Evolutionary conservation across 1,140 invertebrate genomes (phyloP).

Genomic region (Tetramorium simillimum): DNA sequence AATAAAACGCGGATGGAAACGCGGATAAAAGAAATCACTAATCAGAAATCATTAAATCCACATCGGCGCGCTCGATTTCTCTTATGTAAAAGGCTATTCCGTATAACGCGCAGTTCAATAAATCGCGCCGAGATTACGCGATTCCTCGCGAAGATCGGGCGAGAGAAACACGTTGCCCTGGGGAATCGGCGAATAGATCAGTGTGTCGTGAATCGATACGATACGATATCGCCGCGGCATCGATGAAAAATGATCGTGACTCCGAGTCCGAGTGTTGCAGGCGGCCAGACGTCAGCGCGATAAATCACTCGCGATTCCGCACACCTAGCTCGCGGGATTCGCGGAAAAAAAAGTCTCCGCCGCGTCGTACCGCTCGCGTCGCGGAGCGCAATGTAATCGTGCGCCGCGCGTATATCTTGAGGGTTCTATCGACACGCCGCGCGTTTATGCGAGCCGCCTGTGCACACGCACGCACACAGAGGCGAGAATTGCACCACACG

Average conservation of each 20-base stretch:
- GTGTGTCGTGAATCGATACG: conserved; percentile 16
- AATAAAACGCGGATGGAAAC: not conserved
- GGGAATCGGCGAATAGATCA: conserved; percentile 26
- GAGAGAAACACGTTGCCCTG: conserved; percentile 18
- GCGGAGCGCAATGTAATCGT: conserved; percentile 37
- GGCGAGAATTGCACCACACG: conserved; percentile 21
- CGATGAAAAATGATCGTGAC: conserved; percentile 51
- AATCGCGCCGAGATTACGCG: conserved; percentile 20
- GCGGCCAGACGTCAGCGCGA: conserved; percentile 28
- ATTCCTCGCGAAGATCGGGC: conserved; percentile 2
- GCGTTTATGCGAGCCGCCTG: conserved; percentile 41
- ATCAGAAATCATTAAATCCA: not conserved
- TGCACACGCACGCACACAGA: not conserved
- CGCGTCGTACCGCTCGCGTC: conserved; percentile 24
- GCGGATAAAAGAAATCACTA: not conserved
- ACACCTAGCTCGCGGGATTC: conserved; percentile 8
- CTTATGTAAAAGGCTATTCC: not conserved
- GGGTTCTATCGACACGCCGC: conserved; percentile 42
- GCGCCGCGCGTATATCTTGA: conserved; percentile 43
- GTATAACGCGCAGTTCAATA: not conserved
- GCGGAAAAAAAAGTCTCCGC: conserved; percentile 25
- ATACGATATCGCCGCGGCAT: conserved; percentile 21
- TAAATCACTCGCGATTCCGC: conserved; percentile 50
- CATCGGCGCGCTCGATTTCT: not conserved
- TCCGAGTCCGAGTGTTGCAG: conserved; percentile 1